phyloP scores from a whole-genome alignment of 1,140 invertebrate species.

The Parasteatoda tepidariorum region DNA sequence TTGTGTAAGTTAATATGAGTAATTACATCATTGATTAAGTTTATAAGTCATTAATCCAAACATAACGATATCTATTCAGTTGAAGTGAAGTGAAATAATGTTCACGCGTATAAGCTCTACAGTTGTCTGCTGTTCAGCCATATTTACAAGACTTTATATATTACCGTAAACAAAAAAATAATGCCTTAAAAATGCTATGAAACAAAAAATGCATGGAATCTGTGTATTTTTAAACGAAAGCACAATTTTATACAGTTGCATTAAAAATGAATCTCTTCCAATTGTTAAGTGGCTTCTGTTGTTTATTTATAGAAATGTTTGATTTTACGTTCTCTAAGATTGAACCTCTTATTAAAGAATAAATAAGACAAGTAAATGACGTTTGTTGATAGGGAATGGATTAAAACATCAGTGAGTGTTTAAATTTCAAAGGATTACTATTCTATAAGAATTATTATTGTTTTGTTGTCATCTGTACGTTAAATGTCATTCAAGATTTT shows the following conservation, averaged over 20 bases:
- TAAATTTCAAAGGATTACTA: background rate
- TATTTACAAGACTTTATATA: constrained; percentile 59
- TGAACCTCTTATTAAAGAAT: too few relatives aligned
- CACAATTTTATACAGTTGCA: too few relatives aligned
- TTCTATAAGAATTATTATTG: background rate
- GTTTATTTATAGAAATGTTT: constrained; percentile 48
- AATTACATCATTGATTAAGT: too few relatives aligned
- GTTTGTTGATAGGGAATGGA: background rate
- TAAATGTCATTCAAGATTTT: background rate
- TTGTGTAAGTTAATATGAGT: too few relatives aligned
- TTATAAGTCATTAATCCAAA: too few relatives aligned
- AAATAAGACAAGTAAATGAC: too few relatives aligned
- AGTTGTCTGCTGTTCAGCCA: constrained; percentile 61
- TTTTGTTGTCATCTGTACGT: background rate
- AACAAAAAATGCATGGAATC: too few relatives aligned
- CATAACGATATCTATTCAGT: background rate
- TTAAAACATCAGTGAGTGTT: constrained; percentile 3
- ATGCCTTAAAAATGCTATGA: too few relatives aligned
- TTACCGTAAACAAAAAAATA: constrained; percentile 59
- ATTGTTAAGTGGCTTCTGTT: too few relatives aligned
- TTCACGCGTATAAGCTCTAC: constrained; percentile 59
- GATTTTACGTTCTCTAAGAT: constrained; percentile 42
- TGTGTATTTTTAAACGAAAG: too few relatives aligned
- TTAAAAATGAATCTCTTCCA: too few relatives aligned
- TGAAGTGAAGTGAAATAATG: constrained; percentile 57